Base-by-base conservation (phyloP, 2,113 vertebrate species). In the Amblyopsis rosae region DNA sequence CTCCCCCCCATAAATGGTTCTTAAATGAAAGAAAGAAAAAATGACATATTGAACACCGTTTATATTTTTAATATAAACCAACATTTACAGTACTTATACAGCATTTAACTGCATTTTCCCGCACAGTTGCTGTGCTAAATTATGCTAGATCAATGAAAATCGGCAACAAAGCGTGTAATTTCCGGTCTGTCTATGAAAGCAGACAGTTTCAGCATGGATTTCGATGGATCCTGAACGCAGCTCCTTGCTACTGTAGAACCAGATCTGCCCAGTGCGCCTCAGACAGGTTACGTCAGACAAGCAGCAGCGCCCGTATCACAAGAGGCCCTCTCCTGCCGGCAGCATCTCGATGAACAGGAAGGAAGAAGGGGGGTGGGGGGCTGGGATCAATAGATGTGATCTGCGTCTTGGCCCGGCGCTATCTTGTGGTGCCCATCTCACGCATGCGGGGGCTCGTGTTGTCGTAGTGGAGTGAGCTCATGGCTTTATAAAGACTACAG, bases 371-470 rank as follows among this genome's bases (percentile, higher is more conserved):
- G 12, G 56, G 58, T 62, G 79, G 75, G 12, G 46, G 72, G 70
- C n/a, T n/a, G 81, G 15, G 65, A 93, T 92, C 88, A 69, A 93
- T 93, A 91, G 92, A 92, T 92, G 89, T 84, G 91, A 93, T 92
- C 91, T 89, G 88, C 84, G 86, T 88, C 89, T 89, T 82, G 86
- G 80, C 77, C 68, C 82, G 48, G 87, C 46, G 67, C 86, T 88
- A 82, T 92, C 86, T 82, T 64, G 82, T 80, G 88, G 80, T 87
- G 78, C 87, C 60, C 86, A 80, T 75, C 80, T 80, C 66, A 57
- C 69, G 62, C 69, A 86, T 80, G 69, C 61, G 69, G 73, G 73
- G 86, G 88, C 87, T 92, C 90, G 88, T 88, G 89, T 91, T 91
- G 87, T 92, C 87, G 73, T 90, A 81, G 83, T 74, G 85, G 84